Evolutionary conservation across 2,888 invertebrate genomes (phyloP).

Genomic region (Dromius quadrimaculatus): DNA sequence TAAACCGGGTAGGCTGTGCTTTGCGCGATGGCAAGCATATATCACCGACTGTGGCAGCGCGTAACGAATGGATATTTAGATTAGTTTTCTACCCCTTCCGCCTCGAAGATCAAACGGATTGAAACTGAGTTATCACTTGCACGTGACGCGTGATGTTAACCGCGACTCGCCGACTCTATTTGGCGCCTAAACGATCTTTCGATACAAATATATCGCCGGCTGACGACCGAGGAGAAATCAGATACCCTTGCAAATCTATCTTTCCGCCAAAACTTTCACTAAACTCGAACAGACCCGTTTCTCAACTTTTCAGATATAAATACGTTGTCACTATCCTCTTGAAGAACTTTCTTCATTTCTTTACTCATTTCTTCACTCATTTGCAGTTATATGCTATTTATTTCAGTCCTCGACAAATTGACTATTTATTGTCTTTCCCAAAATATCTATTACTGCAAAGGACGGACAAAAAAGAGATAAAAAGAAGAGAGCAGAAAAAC

Average conservation of each 20-base stretch:
- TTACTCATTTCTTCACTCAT: background rate
- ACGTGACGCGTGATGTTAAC: conserved; percentile 43
- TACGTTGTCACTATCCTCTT: conserved; percentile 1
- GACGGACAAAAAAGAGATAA: too few relatives aligned
- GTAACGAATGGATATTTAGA: conserved; percentile 53
- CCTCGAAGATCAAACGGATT: conserved; percentile 42
- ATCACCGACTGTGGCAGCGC: conserved; percentile 55
- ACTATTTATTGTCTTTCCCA: too few relatives aligned
- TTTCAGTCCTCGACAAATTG: too few relatives aligned
- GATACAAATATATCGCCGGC: conserved; percentile 32
- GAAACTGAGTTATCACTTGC: conserved; percentile 43
- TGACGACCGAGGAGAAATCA: conserved; percentile 4
- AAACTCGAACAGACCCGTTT: conserved; percentile 5
- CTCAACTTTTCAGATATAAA: conserved; percentile 16
- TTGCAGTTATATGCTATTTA: background rate
- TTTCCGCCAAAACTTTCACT: background rate
- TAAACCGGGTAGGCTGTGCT: conserved; percentile 57
- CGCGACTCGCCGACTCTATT: conserved; percentile 31
- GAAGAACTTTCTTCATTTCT: background rate
- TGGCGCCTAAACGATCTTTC: conserved; percentile 26
- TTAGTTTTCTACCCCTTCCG: conserved; percentile 47
- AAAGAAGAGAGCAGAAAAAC: too few relatives aligned
- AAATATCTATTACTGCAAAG: too few relatives aligned
- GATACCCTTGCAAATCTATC: conserved; percentile 25
- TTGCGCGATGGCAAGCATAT: conserved; percentile 60